Evolutionary conservation across 2,888 invertebrate species (phyloP).

Genomic region (Prenolepis imparis): DNA sequence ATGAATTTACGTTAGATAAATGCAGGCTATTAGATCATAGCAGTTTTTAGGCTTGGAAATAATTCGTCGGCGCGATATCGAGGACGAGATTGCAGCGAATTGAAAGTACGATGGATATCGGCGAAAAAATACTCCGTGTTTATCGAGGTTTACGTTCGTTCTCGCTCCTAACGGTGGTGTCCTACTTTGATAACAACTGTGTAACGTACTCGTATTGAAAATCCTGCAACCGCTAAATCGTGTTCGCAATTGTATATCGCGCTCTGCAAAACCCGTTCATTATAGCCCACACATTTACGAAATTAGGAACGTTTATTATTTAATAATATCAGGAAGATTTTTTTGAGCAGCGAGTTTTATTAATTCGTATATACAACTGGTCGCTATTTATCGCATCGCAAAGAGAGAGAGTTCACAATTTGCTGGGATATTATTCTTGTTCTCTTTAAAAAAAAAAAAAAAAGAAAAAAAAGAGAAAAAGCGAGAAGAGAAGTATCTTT

Average conservation of each 20-base stretch:
- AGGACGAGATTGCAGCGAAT: conserved; percentile 59
- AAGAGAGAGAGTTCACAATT: background rate
- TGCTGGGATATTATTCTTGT: background rate
- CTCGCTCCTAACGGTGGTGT: conserved; percentile 36
- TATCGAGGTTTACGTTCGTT: conserved; percentile 60
- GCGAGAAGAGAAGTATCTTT: background rate
- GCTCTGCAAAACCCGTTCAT: background rate
- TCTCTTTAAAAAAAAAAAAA: background rate
- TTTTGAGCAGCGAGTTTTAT: conserved; percentile 1
- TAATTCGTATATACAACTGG: background rate
- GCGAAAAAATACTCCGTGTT: conserved; percentile 58
- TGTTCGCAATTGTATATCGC: background rate
- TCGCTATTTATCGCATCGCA: background rate
- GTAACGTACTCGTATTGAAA: conserved; percentile 17
- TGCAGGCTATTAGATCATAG: background rate
- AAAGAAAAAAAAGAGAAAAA: background rate
- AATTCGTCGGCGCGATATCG: conserved; percentile 61
- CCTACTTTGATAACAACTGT: conserved; percentile 39
- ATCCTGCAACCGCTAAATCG: conserved; percentile 25
- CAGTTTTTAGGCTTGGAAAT: conserved; percentile 36
- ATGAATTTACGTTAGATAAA: background rate
- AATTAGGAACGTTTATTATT: conserved; percentile 24
- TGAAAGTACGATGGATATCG: conserved; percentile 55
- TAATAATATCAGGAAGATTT: background rate
- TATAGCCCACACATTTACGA: background rate